Evolutionary conservation across 2,797 vertebrate species (phyloP), one percentile per base, ranked within the genome.

Genomic region (Pterois miles): DNA sequence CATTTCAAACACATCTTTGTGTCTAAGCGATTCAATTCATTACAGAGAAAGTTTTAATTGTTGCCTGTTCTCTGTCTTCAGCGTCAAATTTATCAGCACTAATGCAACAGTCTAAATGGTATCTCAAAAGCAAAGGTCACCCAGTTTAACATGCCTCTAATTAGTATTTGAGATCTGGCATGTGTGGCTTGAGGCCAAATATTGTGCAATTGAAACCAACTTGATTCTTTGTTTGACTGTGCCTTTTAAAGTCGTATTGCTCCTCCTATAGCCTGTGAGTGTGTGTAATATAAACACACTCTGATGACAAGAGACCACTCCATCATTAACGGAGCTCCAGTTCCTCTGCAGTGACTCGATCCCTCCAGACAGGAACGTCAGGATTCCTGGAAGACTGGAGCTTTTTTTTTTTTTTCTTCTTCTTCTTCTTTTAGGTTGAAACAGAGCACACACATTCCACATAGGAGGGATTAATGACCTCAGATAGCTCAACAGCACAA

Each of bases 391-490:
- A 91, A 90, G 77, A 86, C 77, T 81, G 67, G 58, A 76, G 53
- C 70, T 36, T 78, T 60, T 71, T 64, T 43, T 65, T 56, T 38
- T 22, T 68, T 43, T 65, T 56, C 34, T 22, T 68, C 70, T 36
- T 78, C 57, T 71, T 64, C 36, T 65, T 56, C 34, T 22, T 68
- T 92, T 88, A 82, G 82, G 65, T 88, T 89, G 76, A 90, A 93
- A 88, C 60, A 87, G 68, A 91, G 78, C 83, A 80, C 89, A 82
- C 78, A 74, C 88, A 92, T 93, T 94, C 92, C 87, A 86, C 74
- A 76, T 52, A 22, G 60, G 67, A 65, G 76, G 86, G 81, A 90
- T 87, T 85, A 90, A 86, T 60, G 78, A 85, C 80, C 77, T 86
- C 78, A 82, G 79, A 92, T 89, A 91, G 73, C 82, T 92, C 81